Evolutionary conservation across 2,797 vertebrate genomes (phyloP), one percentile per base, ranked within the genome.

Genomic region (Hippopotamyrus pictus): DNA sequence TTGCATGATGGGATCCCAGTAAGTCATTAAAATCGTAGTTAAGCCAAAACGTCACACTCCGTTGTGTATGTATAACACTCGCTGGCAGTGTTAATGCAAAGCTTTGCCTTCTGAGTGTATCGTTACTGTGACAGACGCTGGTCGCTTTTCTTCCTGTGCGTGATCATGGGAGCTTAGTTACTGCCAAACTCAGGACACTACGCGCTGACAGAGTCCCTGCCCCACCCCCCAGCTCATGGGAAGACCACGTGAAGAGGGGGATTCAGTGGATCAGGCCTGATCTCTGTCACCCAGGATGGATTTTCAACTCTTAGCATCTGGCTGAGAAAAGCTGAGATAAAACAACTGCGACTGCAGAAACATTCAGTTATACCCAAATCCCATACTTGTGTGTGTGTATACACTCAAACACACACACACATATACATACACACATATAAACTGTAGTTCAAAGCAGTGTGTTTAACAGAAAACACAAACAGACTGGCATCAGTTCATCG

Each of bases 401-500:
- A 65, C 17, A 54, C 17, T n/a, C 8, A 29, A 33, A 79, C 2
- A 19, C 12, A 59, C 19, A 59, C 1, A 57, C 5, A 57, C 17
- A 19, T 4, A 82, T 11, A 73, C 2, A 33, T 1, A 73, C 65
- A 41, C 33, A n/a, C 33, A 79, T 79, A 79, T 44, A 79, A 79
- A 79, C 33, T 79, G 37, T 8, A 79, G 1, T 41, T 79, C 73
- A 79, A 50, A 48, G n/a, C 44, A 48, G n/a, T 83, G 44, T 83
- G 19, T 22, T 46, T 22, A 84, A 46, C 37, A 50, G 2, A 48
- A 84, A 84, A 84, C 91, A 93, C 89, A 90, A 90, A 44, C 29
- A 86, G 17, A 57, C 51, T 54, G 41, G 57, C 22, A 62, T 62
- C 41, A 85, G 33, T 84, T 89, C n/a, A 89, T 89, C 44, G 54